phyloP scores from a whole-genome alignment of 2,888 invertebrate species.

The Mimachlamys varia region DNA sequence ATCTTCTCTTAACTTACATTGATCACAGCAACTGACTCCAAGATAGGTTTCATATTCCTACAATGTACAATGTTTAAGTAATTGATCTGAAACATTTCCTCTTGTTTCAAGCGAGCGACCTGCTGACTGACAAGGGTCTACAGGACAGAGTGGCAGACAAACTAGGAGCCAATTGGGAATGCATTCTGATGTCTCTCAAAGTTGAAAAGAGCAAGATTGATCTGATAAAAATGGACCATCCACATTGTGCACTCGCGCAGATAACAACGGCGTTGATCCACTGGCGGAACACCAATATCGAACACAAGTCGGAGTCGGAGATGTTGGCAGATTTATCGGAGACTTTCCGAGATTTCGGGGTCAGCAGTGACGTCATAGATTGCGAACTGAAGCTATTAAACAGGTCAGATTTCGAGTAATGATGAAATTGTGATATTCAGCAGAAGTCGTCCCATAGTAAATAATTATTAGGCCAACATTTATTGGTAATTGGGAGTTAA shows the following conservation, averaged over 20 bases:
- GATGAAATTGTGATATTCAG: too few relatives aligned
- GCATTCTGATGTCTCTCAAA: neutral
- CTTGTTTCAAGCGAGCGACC: neutral
- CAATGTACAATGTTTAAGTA: neutral
- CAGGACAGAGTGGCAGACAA: neutral
- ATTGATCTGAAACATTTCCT: too few relatives aligned
- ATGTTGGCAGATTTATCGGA: neutral
- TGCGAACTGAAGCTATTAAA: neutral
- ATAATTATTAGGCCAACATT: too few relatives aligned
- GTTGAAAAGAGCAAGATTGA: neutral
- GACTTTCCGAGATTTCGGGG: neutral
- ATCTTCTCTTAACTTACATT: too few relatives aligned
- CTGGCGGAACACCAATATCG: neutral
- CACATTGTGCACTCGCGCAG: neutral
- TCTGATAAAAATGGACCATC: neutral
- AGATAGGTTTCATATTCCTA: neutral
- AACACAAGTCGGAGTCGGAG: neutral
- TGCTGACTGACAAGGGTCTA: constrained; percentile 17
- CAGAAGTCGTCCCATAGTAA: too few relatives aligned
- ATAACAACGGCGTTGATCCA: neutral
- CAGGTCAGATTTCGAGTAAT: neutral
- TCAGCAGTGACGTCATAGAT: neutral
- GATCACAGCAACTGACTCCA: too few relatives aligned
- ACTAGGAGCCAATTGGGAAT: neutral
- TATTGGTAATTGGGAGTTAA: too few relatives aligned